A percentile compares a stretch with the other conserved stretches of the same genome.
Conservation (phyloP, 2,113 vertebrate species). For the Lontra canadensis region DNA sequence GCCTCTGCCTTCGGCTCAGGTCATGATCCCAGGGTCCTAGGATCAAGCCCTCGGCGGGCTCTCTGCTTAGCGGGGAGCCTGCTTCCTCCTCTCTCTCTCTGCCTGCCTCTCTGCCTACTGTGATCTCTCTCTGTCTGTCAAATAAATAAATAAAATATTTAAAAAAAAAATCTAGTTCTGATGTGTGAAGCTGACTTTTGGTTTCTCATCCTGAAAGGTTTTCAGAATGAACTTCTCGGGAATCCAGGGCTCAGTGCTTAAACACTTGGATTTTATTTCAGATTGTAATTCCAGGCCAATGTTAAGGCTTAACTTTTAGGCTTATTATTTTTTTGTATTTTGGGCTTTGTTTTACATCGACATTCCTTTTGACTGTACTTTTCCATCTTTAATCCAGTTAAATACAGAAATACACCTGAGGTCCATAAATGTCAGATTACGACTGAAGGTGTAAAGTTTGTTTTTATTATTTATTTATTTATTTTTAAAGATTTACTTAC, state of each 20-base stretch:
- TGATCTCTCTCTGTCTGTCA: no score
- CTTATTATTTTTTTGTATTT: not conserved
- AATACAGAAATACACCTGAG: not conserved
- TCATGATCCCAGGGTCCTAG: no score
- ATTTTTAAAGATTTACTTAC: no score
- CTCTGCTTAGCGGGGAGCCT: no score
- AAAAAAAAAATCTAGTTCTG: constrained; percentile 30
- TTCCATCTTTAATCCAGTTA: not conserved
- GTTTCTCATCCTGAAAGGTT: not conserved
- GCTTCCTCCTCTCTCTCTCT: no score
- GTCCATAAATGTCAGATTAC: not conserved
- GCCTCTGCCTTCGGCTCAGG: no score
- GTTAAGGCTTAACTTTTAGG: not conserved
- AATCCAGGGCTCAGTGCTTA: not conserved
- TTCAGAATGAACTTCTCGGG: not conserved
- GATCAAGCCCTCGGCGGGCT: no score
- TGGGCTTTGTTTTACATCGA: not conserved
- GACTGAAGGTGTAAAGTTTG: no score
- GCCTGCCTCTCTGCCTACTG: no score
- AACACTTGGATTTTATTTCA: constrained; percentile 5
- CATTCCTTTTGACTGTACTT: not conserved
- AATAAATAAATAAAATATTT: constrained; percentile 49
- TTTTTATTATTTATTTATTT: not conserved
- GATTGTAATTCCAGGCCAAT: not conserved
- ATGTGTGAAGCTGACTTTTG: not conserved